phyloP scores from a whole-genome alignment of 2,797 vertebrate species.

The Crenichthys baileyi region DNA sequence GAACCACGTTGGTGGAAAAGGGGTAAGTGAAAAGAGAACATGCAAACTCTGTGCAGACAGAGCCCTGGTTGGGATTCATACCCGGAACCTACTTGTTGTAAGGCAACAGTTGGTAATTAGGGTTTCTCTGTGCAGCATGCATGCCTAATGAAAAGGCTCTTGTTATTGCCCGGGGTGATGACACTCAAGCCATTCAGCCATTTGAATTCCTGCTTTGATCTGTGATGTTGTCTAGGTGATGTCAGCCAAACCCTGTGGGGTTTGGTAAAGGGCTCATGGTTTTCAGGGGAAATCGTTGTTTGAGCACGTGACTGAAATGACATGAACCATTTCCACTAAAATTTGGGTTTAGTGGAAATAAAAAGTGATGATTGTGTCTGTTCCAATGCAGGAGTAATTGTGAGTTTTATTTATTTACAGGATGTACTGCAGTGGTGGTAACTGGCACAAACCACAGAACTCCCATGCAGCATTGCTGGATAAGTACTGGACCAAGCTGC shows the following conservation, averaged over 20 bases:
- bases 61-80: no score
- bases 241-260: not conserved
- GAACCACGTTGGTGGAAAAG: no score
- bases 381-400: not conserved
- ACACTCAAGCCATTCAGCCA: no score
- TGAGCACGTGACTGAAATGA: not conserved
- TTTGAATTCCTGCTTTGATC: no score
- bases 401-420: constrained; percentile 50
- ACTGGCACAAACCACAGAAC: constrained; percentile 90
- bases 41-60: no score
- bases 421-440: constrained; percentile 82
- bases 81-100: no score
- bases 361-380: not conserved
- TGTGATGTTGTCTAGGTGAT: not conserved
- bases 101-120: no score
- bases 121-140: no score
- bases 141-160: no score
- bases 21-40: no score
- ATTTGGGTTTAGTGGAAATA: not conserved
- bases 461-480: constrained; percentile 90
- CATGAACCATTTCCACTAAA: not conserved
- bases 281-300: not conserved
- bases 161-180: no score
- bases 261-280: not conserved
- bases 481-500: constrained; percentile 95